Evolutionary conservation across 2,888 invertebrate genomes (phyloP).

Genomic region (Microplitis manilae): DNA sequence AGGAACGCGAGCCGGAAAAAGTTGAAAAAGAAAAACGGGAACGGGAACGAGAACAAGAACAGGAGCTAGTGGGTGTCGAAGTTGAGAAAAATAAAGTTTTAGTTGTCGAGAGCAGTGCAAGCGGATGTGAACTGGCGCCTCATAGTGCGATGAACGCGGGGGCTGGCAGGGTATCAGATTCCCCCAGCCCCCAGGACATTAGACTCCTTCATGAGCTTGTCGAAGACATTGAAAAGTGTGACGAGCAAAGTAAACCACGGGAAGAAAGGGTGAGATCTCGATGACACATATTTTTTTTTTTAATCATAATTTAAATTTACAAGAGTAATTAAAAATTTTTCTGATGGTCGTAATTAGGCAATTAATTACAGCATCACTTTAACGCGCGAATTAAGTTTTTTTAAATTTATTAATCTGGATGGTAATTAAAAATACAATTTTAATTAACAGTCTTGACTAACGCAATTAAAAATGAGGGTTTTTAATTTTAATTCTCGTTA

Average conservation of each 20-base stretch:
- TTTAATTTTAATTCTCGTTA: too few species aligned
- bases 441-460: too few species aligned
- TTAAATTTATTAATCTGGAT: too few species aligned
- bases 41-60: slow-evolving; percentile 43
- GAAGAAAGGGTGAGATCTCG: slow-evolving; percentile 63
- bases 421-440: too few species aligned
- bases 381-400: too few species aligned
- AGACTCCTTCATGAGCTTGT: slow-evolving; percentile 68
- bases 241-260: slow-evolving; percentile 59
- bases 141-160: slow-evolving; percentile 67
- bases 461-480: too few species aligned
- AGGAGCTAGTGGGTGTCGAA: slow-evolving; percentile 15
- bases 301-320: too few species aligned
- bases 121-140: slow-evolving; percentile 67
- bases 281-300: neutral
- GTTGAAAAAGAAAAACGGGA: slow-evolving; percentile 35
- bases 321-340: too few species aligned
- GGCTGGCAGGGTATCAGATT: slow-evolving; percentile 64
- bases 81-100: slow-evolving; percentile 20
- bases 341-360: too few species aligned
- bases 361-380: too few species aligned
- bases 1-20: slow-evolving; percentile 47
- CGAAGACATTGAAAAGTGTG: slow-evolving; percentile 67
- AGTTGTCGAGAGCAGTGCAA: slow-evolving; percentile 34
- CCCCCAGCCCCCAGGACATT: slow-evolving; percentile 70